Base-by-base conservation (phyloP, 1,140 invertebrate species). In the Trachymyrmex septentrionalis region DNA sequence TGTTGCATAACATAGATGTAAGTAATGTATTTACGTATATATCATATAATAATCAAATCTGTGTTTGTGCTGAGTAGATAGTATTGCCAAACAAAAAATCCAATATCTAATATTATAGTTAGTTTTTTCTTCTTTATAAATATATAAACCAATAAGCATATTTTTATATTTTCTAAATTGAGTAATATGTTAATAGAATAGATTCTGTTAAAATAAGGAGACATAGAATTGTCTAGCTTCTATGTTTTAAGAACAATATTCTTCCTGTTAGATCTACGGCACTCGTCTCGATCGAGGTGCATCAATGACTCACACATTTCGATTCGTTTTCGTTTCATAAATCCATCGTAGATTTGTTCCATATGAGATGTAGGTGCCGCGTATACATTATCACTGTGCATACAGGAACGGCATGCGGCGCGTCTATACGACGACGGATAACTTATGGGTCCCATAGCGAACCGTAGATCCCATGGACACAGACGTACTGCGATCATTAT, bases 401-500 rank as follows among this genome's bases (percentile, higher is more conserved):
- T 34, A 61, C 50, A 76, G 24, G n/a, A 59, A 63, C 50, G 55
- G 61, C 53, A 63, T 21, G 80, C 63, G 71, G 87, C 82, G 86
- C 91, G 85, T 93, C 92, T 90, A 92, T 93, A 93, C 91, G 91
- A 85, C 81, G 89, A 72, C 81, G 93, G 91, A 92, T 94, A 94
- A 95, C 91, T 94, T 95, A 95, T 94, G 90, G 92, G 90, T 94
- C 94, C 94, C 94, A 93, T 92, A 94, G 94, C 93, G 92, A 88
- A 84, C 91, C 90, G 93, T 94, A 95, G 94, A 95, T 94, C 92
- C 92, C 91, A 93, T 90, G 88, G 93, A 95, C 94, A 90, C 93
- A 94, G 94, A 95, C 94, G 94, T 94, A 94, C 93, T 92, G 93
- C 93, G 94, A 95, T 95, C 94, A 94, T 95, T 95, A 95, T 95